Evolutionary conservation across 2,888 invertebrate genomes (phyloP).

Genomic region (Eudemis profundana): DNA sequence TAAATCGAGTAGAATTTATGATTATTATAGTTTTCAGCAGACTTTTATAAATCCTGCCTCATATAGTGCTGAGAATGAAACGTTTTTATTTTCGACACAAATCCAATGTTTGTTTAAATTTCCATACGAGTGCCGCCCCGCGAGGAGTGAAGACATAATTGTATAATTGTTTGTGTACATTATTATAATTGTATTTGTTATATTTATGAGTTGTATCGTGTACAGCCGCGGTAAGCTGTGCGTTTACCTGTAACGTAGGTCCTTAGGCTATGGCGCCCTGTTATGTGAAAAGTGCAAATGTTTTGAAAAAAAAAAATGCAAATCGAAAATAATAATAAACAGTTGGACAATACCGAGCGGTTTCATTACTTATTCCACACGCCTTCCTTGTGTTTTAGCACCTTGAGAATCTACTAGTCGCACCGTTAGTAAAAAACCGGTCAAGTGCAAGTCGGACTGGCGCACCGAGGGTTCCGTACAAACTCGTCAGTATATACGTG

Average conservation of each 20-base stretch:
- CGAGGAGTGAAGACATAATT: conserved; percentile 50
- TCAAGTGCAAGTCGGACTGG: no score
- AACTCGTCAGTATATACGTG: no score
- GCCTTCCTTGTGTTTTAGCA: background rate
- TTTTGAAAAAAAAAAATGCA: conserved; percentile 61
- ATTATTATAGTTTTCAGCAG: no score
- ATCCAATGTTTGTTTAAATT: background rate
- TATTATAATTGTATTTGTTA: conserved; percentile 73
- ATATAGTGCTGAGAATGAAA: conserved; percentile 16
- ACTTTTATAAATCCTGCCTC: background rate
- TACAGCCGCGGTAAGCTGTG: conserved; percentile 63
- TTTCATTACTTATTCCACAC: conserved; percentile 54
- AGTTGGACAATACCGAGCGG: conserved; percentile 73
- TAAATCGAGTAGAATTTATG: background rate
- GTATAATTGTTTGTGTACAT: conserved; percentile 75
- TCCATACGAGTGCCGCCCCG: conserved; percentile 1
- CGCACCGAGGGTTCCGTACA: no score
- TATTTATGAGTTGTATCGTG: conserved; percentile 75
- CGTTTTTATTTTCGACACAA: background rate
- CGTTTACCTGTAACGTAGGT: conserved; percentile 56
- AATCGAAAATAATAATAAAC: conserved; percentile 70
- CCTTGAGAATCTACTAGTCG: no score
- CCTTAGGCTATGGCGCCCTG: conserved; percentile 47
- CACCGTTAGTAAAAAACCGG: no score
- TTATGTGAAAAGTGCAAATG: conserved; percentile 55